Percentiles rank a stretch among this genome's conserved stretches.
These are phyloP conservation scores for Nowickia ferox DNA, from an alignment of 2,888 invertebrate species.

Conservation along the genomic window DNA sequence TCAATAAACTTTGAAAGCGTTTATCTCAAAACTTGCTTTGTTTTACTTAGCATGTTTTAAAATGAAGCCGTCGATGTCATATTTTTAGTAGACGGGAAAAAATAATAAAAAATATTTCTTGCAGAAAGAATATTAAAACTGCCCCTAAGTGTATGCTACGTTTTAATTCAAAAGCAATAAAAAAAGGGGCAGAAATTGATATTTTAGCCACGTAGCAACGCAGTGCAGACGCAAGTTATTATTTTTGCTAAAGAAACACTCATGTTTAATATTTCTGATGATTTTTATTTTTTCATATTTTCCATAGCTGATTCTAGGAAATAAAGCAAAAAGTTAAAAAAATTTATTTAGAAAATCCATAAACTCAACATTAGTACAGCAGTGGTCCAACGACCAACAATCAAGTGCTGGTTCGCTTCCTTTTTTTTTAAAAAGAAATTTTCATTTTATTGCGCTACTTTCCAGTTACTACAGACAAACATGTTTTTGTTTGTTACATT, in stretches of 20 bases:
- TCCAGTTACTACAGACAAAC: not conserved
- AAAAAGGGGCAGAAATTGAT: slow-evolving; percentile 19
- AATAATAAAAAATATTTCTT: not conserved
- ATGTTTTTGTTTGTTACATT: slow-evolving; percentile 1
- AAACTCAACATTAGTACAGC: slow-evolving; percentile 21
- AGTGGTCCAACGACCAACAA: slow-evolving; percentile 16
- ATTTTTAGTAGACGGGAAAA: not conserved
- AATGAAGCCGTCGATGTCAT: no score
- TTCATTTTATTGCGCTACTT: not conserved
- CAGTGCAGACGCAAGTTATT: slow-evolving; percentile 56
- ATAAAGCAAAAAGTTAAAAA: slow-evolving; percentile 2
- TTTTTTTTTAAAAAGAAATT: not conserved
- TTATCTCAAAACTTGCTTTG: no score
- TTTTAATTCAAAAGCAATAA: not conserved
- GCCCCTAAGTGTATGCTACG: slow-evolving; percentile 14
- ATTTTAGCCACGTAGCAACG: slow-evolving; percentile 58
- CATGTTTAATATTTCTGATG: not conserved
- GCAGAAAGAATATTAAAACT: not conserved
- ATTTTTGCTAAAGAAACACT: slow-evolving; percentile 14
- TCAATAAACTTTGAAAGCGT: no score
- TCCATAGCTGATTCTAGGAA: not conserved
- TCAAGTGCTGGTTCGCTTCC: not conserved
- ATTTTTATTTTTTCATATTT: not conserved
- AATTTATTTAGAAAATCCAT: slow-evolving; percentile 37
- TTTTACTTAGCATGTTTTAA: no score